These are phyloP conservation scores for Haliclystus octoradiatus DNA, from an alignment of 30 jellyfish, hydroid and myxozoan genomes.

Conservation along the genomic window DNA sequence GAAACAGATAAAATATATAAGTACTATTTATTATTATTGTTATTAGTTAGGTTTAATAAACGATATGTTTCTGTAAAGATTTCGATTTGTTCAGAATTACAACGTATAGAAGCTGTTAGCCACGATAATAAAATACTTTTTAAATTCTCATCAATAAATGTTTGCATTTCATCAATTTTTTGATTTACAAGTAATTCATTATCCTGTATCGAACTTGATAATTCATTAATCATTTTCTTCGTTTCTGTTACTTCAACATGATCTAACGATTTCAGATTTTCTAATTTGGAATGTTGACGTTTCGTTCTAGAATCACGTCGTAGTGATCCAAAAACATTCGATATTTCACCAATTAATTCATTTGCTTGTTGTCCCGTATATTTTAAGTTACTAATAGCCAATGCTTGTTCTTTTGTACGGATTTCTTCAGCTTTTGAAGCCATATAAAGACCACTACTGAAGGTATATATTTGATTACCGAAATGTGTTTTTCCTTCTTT, in stretches of 20 bases:
- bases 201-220: background rate
- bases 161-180: background rate
- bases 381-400: background rate
- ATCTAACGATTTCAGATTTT: background rate
- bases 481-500: background rate
- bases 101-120: background rate
- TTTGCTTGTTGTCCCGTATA: background rate
- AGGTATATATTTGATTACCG: background rate
- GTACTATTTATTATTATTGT: too few species aligned
- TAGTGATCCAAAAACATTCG: background rate
- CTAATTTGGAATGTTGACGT: background rate
- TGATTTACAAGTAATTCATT: background rate
- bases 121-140: background rate
- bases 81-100: background rate
- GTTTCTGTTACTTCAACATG: background rate
- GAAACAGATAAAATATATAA: too few species aligned
- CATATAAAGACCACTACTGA: background rate
- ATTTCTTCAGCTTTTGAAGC: background rate
- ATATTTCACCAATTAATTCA: background rate
- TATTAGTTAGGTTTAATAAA: background rate
- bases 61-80: background rate
- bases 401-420: background rate
- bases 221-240: background rate
- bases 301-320: background rate
- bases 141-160: background rate